Base-by-base conservation (phyloP, 1,140 invertebrate species). In the Ceratoteleas bidentatus region DNA sequence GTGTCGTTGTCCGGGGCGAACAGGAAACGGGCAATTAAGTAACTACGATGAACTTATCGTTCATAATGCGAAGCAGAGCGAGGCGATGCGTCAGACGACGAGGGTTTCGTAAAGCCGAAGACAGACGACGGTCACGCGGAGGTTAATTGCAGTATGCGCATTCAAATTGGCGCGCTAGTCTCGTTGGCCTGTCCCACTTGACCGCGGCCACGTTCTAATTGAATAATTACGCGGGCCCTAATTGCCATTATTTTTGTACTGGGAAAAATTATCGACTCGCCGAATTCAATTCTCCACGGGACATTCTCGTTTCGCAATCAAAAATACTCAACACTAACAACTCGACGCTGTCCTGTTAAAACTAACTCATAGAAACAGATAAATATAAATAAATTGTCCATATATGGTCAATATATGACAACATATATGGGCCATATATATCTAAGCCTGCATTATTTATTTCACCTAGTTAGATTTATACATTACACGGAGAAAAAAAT, bases 11-110 rank as follows among this genome's bases (percentile, higher is more conserved):
- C 33, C 56, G 54, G 50, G 53, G 14, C 50, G 43, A 73, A 74
- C 80, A 82, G 80, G 80, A 82, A 82, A 82, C 49, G 73, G 77
- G 73, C 58, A 82, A 82, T 82, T 82, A 82, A 77, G 52, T 15
- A 45, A 13, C 68, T 64, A 50, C 61, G 61, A 75, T 58, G 58
- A 75, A 74, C 69, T 78, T 82, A 82, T 77, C 62, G 68, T 82
- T 83, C 69, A 83, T 74, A 75, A 83, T 73, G 61, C 52, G 47
- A 77, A 61, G 73, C 62, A 68, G 49, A 62, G 47, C 62, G 47
- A 69, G 54, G 45, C 45, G 53, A 74, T 77, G 80, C 68, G 68
- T 69, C 73, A 74, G 61, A 66, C 68, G 40, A 36, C 34, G 14
- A 69, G 73, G 52, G 66, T 76, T 73, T 54, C 33, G 56, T 56